Base-by-base conservation (phyloP, 1,140 invertebrate species). In the Pomacea maculata region DNA sequence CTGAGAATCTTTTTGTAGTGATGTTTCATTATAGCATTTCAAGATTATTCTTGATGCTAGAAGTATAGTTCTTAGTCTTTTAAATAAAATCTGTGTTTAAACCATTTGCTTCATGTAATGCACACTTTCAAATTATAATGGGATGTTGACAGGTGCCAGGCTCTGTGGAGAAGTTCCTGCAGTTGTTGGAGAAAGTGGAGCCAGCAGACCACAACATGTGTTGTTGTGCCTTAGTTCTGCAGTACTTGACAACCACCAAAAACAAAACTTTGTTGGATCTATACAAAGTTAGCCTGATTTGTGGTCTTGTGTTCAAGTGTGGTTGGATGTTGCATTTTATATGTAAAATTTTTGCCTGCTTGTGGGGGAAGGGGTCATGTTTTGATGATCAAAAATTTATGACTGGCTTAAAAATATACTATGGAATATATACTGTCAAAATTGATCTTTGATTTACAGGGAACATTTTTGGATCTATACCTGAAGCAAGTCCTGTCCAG, bases 401-500 rank as follows among this genome's bases (percentile, higher is more conserved):
- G 29, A 72, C 67, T 21, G n/a, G 9, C 61, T 78, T 0, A 45
- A 80, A 19, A n/a, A 68, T 57, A 68, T 64, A 21, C 21, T 67
- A 14, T 76, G 52, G 52, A 21, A 19, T 70, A 54, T 12, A 9
- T 72, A 71, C 0, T n/a, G 64, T 15, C 14, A 8, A 75, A 78
- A 73, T 64, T 45, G 55, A 29, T 78, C 81, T 85, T 78, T 74
- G 55, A 78, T 79, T 84, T 87, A 68, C 87, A 95, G 94, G 89
- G 88, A 21, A 92, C 92, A 81, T 93, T 95, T 86, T 86, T 96
- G 19, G 95, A 96, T 63, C 88, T 93, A 67, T 96, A 97, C 86
- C 94, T 95, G 74, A 97, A 97, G 92, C 94, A 94, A 79, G 93
- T 95, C 75, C 93, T 98, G 61, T 95, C 94, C 84, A 95, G 94